Conservation (phyloP, 1,140 invertebrate species). For the Drosophila mauritiana region DNA sequence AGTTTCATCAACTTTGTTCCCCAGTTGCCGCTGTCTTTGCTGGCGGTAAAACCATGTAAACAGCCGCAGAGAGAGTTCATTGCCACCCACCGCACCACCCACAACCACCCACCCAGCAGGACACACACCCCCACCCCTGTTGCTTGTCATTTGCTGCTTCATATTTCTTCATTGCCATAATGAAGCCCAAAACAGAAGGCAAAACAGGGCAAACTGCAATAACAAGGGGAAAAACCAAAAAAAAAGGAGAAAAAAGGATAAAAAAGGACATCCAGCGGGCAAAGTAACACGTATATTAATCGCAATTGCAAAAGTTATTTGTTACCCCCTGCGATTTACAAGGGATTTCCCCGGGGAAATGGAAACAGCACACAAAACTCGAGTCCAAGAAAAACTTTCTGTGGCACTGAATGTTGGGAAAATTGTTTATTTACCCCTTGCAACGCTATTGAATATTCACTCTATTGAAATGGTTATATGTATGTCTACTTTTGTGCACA, state of each 20-base stretch:
- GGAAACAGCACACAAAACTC: not conserved
- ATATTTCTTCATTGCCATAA: conserved; percentile 70
- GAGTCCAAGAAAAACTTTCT: not conserved
- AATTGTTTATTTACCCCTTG: not conserved
- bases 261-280: conserved; percentile 4
- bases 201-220: conserved; percentile 2
- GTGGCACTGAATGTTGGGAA: not conserved
- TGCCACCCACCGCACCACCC: not conserved
- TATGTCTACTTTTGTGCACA: too few species aligned
- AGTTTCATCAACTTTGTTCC: conserved; percentile 2
- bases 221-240: not conserved
- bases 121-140: not conserved
- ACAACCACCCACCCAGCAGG: not conserved
- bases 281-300: conserved; percentile 40
- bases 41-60: conserved; percentile 1
- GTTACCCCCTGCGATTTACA: conserved; percentile 17
- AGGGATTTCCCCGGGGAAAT: conserved; percentile 1
- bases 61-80: conserved; percentile 12
- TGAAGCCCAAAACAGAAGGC: conserved; percentile 28
- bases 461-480: too few species aligned
- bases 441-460: too few species aligned
- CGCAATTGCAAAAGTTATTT: conserved; percentile 39
- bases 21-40: not conserved
- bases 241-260: not conserved
- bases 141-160: conserved; percentile 49